Evolutionary conservation across 2,797 vertebrate species (phyloP), one percentile per base, ranked within the genome.

Genomic region (Acipenser ruthenus): DNA sequence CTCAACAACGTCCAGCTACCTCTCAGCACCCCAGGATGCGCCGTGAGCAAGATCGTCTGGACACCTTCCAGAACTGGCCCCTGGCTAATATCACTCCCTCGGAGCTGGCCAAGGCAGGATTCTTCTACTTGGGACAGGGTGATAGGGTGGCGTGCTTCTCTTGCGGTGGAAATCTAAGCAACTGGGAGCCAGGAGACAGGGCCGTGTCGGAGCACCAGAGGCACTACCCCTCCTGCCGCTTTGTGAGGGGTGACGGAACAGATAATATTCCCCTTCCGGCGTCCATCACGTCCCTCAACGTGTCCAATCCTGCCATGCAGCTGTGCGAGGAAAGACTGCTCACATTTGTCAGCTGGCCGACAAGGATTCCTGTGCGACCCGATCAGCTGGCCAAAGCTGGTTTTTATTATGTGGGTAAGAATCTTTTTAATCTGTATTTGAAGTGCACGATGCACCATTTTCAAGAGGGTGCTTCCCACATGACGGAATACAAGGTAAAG

Each of bases 391-490:
- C 95, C 2, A 93, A 93, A 75, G 95, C 96, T 66, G 97, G 96
- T 1, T 99, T 99, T 88, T 99, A 98, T 84, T 99, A 97, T 0
- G 95, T 98, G 12, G 96, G 96, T 98, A 89, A 77, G 94, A 68
- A 7, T 11, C 49, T 2, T 2, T 51, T 49, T 18, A 10, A 49
- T 8, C 37, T 59, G 58, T 13, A 18, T 37, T 37, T 37, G 23
- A 37, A 37, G 23, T 37, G 2, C 23, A 9, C 60, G 12, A 49
- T 6, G 12, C 13, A 7, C 55, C 55, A 12, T 37, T 37, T 37
- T 37, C 23, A 37, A 37, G 23, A 37, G 23, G 23, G 23, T 37
- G 23, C 23, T 37, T 37, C 4, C 23, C 2, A 37, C 23, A 37
- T 37, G 23, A 37, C 4, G 23, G 23, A 37, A 37, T 4, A 4